Percentiles rank a stretch among this genome's conserved stretches.
These are phyloP conservation scores for Drosophila differens DNA, from an alignment of 2,888 invertebrate genomes.

Conservation along the genomic window DNA sequence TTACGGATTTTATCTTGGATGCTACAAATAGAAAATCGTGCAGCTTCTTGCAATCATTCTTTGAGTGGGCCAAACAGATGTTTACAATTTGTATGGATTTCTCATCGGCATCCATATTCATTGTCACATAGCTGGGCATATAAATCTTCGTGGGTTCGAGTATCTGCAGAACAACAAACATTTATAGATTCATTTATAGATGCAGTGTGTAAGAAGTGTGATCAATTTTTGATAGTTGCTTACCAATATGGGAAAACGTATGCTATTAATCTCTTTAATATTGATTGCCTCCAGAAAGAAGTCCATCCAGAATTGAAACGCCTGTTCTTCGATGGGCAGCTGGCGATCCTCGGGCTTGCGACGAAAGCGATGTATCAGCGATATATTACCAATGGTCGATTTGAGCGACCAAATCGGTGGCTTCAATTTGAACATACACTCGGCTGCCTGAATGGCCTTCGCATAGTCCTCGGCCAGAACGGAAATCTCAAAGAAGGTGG, in stretches of 20 bases:
- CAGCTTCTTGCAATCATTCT: conserved; percentile 92
- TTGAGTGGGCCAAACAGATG: conserved; percentile 92
- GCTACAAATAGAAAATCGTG: conserved; percentile 98
- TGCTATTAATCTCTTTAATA: conserved; percentile 91
- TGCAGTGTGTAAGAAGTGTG: neutral
- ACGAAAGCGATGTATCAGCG: conserved; percentile 95
- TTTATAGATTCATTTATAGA: neutral
- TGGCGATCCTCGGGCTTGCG: conserved; percentile 91
- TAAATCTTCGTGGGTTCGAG: conserved; percentile 96
- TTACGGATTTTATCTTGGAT: conserved; percentile 87
- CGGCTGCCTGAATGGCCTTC: conserved; percentile 98
- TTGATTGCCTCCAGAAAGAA: conserved; percentile 98
- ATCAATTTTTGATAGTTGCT: conserved; percentile 18
- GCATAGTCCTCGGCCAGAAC: conserved; percentile 98
- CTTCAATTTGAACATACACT: conserved; percentile 96
- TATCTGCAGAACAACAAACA: conserved; percentile 86
- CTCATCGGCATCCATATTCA: conserved; percentile 97
- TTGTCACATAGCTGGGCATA: conserved; percentile 98
- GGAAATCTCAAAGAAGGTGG: conserved; percentile 99
- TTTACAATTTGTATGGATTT: conserved; percentile 96
- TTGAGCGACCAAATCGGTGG: conserved; percentile 98
- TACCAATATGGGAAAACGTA: conserved; percentile 91
- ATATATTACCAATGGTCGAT: conserved; percentile 98
- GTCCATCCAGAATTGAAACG: conserved; percentile 99
- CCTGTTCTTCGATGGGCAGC: conserved; percentile 92